Conservation (phyloP, 2,113 vertebrate genomes). For the Eupsittula cactorum region DNA sequence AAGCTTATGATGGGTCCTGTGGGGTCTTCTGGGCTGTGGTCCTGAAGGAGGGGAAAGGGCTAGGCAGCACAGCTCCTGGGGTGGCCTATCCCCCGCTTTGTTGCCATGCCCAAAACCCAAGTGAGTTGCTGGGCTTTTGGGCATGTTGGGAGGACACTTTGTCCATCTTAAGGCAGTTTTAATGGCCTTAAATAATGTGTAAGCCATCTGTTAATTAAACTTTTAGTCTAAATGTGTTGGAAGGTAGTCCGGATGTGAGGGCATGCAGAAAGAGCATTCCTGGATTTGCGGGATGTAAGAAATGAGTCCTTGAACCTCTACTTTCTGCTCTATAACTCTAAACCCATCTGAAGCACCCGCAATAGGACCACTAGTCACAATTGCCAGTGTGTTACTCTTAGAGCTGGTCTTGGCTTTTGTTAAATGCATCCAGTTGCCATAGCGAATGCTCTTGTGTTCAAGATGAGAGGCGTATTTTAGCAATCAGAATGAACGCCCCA, state of each 20-base stretch:
- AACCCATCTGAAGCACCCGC: neutral
- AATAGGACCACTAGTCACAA: neutral
- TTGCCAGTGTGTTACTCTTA: neutral
- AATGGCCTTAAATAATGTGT: neutral
- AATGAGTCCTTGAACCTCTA: neutral
- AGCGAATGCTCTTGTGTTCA: neutral
- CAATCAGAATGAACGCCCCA: neutral
- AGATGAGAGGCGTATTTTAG: neutral
- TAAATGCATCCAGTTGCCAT: neutral
- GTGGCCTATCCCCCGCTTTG: neutral
- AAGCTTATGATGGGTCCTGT: neutral
- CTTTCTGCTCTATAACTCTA: neutral
- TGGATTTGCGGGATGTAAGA: neutral
- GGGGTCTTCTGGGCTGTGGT: neutral
- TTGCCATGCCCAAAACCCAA: neutral
- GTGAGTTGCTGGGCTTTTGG: neutral
- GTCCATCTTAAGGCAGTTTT: neutral
- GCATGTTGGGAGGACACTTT: neutral
- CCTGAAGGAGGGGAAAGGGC: neutral
- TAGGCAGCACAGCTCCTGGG: neutral
- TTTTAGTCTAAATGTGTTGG: neutral
- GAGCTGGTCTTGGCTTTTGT: neutral
- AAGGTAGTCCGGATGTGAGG: neutral
- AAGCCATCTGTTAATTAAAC: neutral
- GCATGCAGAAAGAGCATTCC: neutral